Evolutionary conservation across 2,888 invertebrate genomes (phyloP).

Genomic region (Sinopyrophorus schimmeli): DNA sequence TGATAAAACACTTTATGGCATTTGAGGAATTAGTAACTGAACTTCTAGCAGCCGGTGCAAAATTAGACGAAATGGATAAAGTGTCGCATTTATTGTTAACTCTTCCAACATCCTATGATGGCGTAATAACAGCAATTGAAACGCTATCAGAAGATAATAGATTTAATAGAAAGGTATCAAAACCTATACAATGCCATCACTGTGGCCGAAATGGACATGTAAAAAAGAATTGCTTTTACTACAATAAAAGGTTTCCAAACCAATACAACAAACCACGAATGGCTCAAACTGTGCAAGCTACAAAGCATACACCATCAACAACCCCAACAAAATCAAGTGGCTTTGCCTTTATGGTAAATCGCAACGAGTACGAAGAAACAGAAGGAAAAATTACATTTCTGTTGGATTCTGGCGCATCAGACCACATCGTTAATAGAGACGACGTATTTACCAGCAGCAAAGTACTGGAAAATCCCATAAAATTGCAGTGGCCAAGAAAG

Average conservation of each 20-base stretch:
- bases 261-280: neutral
- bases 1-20: conserved; percentile 40
- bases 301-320: neutral
- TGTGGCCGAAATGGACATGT: neutral
- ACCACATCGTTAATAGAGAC: conserved; percentile 16
- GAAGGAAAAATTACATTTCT: too few relatives aligned
- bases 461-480: conserved; percentile 20
- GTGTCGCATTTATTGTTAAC: conserved; percentile 38
- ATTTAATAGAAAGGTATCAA: neutral
- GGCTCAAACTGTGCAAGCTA: too few relatives aligned
- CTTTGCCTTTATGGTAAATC: conserved; percentile 5
- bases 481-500: conserved; percentile 28
- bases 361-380: neutral
- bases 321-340: neutral
- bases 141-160: conserved; percentile 30
- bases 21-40: conserved; percentile 48
- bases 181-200: neutral
- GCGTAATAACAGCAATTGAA: conserved; percentile 35
- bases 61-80: conserved; percentile 47
- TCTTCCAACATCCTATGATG: conserved; percentile 34
- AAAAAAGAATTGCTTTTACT: neutral
- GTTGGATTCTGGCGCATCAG: conserved; percentile 19
- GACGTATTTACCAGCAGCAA: neutral
- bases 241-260: neutral
- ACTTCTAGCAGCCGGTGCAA: conserved; percentile 45